Conservation (phyloP, 1,140 invertebrate genomes). For the Formica exsecta region DNA sequence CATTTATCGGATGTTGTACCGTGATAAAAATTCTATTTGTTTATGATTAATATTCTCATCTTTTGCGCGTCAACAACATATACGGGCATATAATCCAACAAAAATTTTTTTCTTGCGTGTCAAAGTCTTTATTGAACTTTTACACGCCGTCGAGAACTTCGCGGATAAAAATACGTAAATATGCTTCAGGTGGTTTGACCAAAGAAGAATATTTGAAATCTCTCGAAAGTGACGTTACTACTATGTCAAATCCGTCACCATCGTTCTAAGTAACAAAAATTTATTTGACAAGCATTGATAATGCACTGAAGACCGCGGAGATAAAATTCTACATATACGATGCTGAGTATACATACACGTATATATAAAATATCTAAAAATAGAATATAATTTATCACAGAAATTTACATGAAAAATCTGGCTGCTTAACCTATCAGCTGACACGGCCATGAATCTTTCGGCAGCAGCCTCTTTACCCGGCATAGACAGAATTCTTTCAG, state of each 20-base stretch:
- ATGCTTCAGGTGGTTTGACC: background rate
- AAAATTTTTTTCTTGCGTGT: background rate
- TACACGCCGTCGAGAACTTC: background rate
- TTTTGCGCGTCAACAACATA: background rate
- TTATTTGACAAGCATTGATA: constrained; percentile 17
- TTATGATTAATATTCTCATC: constrained; percentile 1
- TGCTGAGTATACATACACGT: background rate
- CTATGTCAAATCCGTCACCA: background rate
- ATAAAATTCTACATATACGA: constrained; percentile 36
- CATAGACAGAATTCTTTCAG: background rate
- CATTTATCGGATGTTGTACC: no score
- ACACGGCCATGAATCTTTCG: constrained; percentile 60
- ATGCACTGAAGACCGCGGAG: background rate
- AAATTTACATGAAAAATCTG: constrained; percentile 61
- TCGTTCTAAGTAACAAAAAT: constrained; percentile 14
- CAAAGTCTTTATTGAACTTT: background rate
- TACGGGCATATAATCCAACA: background rate
- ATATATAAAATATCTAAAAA: constrained; percentile 18
- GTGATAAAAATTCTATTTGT: background rate
- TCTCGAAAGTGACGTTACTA: background rate
- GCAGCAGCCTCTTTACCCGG: constrained; percentile 35
- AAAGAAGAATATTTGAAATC: constrained; percentile 39
- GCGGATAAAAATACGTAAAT: background rate
- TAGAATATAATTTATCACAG: constrained; percentile 36
- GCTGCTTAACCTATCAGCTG: constrained; percentile 61